These are phyloP conservation scores for Agrochola lychnidis DNA, from an alignment of 2,888 invertebrate genomes.

Conservation along the genomic window DNA sequence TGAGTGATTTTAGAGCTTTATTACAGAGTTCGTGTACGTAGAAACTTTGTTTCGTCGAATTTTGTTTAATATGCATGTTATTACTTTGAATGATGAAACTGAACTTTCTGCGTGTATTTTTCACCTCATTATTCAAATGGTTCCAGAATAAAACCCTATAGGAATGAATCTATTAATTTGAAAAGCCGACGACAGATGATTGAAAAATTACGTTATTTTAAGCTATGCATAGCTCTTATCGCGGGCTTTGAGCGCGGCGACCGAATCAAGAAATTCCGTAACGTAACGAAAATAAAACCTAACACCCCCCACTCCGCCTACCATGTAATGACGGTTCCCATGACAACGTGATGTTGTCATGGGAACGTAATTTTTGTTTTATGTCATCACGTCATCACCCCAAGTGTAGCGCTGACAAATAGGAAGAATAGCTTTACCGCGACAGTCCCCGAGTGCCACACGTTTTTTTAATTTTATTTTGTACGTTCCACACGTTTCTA, in stretches of 20 bases:
- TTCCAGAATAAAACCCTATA: neutral
- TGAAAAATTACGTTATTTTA: neutral
- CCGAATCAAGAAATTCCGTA: no score
- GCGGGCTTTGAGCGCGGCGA: no score
- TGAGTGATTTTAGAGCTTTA: constrained; percentile 9
- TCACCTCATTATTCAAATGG: neutral
- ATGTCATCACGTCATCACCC: no score
- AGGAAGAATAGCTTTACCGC: no score
- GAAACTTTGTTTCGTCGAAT: neutral
- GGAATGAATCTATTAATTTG: neutral
- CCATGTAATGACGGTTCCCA: no score
- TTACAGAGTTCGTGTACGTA: neutral
- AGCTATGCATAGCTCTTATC: no score
- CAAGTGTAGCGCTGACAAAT: no score
- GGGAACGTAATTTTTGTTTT: no score
- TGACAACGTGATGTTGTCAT: no score
- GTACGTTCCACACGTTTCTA: neutral
- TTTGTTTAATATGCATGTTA: neutral
- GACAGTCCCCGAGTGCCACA: no score
- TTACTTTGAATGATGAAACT: constrained; percentile 2
- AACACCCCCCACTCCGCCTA: no score
- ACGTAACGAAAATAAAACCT: no score
- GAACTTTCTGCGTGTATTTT: neutral
- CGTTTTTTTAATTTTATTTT: neutral
- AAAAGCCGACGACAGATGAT: neutral